These are phyloP conservation scores for Acrobasis suavella DNA, from an alignment of 2,888 invertebrate genomes.

Conservation along the genomic window DNA sequence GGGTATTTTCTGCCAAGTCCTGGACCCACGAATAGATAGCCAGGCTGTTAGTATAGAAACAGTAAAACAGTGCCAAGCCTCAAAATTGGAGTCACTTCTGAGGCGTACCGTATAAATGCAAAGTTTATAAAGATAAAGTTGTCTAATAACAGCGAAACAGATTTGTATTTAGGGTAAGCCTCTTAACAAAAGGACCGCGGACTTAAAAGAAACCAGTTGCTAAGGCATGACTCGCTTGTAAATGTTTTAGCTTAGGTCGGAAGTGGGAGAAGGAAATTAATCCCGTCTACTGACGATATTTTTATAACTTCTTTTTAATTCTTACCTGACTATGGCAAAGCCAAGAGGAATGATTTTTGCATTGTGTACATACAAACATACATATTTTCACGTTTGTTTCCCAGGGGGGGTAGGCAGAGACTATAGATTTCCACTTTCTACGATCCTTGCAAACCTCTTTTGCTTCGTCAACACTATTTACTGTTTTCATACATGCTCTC, in stretches of 20 bases:
- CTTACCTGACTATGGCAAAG: neutral
- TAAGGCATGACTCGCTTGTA: slow-evolving; percentile 6
- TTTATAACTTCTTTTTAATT: neutral
- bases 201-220: slow-evolving; percentile 12
- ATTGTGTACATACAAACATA: no score
- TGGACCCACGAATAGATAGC: no score
- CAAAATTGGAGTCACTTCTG: no score
- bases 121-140: neutral
- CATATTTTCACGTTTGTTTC: no score
- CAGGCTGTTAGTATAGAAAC: neutral
- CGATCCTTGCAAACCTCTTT: no score
- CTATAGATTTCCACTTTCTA: no score
- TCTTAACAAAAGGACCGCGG: slow-evolving; percentile 3
- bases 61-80: neutral
- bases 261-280: slow-evolving; percentile 12
- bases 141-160: slow-evolving; percentile 16
- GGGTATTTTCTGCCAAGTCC: no score
- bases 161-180: slow-evolving; percentile 15
- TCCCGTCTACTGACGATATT: neutral
- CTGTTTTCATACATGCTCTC: no score
- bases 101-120: no score
- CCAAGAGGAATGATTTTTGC: no score
- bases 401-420: no score
- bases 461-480: no score
- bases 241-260: slow-evolving; percentile 13